Evolutionary conservation across 2,113 vertebrate species (phyloP).

Genomic region (Triplophysa dalaica): DNA sequence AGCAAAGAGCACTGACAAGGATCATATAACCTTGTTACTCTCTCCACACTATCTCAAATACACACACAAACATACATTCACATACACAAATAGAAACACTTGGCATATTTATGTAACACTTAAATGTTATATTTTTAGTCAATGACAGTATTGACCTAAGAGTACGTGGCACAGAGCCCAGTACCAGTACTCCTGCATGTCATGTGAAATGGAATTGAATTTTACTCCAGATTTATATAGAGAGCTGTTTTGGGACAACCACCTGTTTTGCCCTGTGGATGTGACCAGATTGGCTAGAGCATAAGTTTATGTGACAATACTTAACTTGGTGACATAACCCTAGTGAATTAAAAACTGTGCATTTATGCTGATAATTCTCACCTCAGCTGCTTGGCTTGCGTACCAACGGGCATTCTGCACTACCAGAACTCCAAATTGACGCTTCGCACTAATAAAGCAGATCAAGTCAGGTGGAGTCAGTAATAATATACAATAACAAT

Average conservation of each 20-base stretch:
- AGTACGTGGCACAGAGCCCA: neutral
- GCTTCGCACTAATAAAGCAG: conserved; percentile 57
- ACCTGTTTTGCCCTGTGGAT: neutral
- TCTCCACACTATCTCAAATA: neutral
- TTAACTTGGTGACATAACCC: neutral
- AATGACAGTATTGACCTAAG: neutral
- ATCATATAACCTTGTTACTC: conserved; percentile 17
- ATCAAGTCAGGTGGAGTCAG: neutral
- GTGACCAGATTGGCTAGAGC: neutral
- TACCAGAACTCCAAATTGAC: conserved; percentile 53
- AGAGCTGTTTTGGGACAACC: neutral
- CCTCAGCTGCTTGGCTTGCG: conserved; percentile 70
- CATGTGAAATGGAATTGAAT: conserved; percentile 67
- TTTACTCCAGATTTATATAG: conserved; percentile 65
- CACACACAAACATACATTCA: neutral
- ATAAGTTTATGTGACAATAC: neutral
- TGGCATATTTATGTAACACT: too few species aligned
- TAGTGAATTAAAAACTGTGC: neutral
- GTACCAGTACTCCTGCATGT: neutral
- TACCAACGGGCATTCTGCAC: conserved; percentile 64
- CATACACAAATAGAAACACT: neutral
- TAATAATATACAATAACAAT: neutral
- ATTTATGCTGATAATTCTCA: conserved; percentile 26
- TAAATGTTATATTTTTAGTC: neutral
- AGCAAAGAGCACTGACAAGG: conserved; percentile 36